phyloP scores from a whole-genome alignment of 1,140 invertebrate genomes.

The Cotesia typhae region DNA sequence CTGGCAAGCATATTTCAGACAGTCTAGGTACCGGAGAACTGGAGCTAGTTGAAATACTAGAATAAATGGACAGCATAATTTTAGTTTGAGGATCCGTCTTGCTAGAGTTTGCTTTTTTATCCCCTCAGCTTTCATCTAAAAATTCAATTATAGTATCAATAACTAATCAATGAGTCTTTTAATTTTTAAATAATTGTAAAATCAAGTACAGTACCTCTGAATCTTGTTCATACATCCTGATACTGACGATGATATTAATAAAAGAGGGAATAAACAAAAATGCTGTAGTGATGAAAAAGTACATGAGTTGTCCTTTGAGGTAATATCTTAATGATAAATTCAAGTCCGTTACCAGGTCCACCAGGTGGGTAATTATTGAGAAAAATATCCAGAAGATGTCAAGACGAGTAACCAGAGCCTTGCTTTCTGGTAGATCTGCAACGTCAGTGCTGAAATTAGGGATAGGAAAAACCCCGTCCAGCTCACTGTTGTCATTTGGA shows the following conservation, averaged over 20 bases:
- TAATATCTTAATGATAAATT: conserved; percentile 65
- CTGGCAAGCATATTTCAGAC: conserved; percentile 68
- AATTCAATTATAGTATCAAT: conserved; percentile 13
- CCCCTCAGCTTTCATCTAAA: conserved; percentile 27
- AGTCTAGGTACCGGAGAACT: conserved; percentile 67
- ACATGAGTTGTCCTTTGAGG: conserved; percentile 50
- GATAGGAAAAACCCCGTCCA: conserved; percentile 34
- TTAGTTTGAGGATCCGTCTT: conserved; percentile 20
- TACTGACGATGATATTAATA: conserved; percentile 65
- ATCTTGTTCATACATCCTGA: conserved; percentile 65
- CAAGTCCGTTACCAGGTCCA: conserved; percentile 66
- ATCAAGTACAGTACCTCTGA: conserved; percentile 50
- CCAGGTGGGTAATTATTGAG: conserved; percentile 64
- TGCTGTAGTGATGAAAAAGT: conserved; percentile 62
- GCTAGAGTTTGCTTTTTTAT: conserved; percentile 21
- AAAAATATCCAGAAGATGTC: conserved; percentile 62
- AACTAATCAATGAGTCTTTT: conserved; percentile 19
- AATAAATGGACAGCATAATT: conserved; percentile 54
- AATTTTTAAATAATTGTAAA: conserved; percentile 10
- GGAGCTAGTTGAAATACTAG: conserved; percentile 67
- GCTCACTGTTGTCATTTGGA: conserved; percentile 9
- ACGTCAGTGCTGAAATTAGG: conserved; percentile 42
- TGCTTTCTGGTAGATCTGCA: conserved; percentile 54
- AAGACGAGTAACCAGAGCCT: conserved; percentile 56
- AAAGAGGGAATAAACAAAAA: conserved; percentile 68